Evolutionary conservation across 2,113 vertebrate species (phyloP).

Genomic region (Stegostoma tigrinum): DNA sequence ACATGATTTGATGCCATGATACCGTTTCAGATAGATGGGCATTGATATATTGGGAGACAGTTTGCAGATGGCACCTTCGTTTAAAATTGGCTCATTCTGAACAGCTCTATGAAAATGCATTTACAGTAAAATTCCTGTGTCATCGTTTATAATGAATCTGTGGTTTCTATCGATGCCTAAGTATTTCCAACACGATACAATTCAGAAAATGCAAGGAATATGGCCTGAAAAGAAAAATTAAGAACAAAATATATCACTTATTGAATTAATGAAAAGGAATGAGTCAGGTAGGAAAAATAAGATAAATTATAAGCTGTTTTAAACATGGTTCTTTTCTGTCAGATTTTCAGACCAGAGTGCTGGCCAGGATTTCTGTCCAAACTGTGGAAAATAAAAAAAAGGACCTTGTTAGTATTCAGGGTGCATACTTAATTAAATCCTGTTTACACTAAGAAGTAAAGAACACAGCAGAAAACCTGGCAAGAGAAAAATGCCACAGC

Average conservation of each 20-base stretch:
- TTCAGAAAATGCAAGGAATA: not conserved
- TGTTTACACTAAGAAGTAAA: not conserved
- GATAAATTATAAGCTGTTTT: not conserved
- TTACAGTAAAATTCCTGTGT: not conserved
- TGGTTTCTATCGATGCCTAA: not conserved
- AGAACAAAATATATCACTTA: not conserved
- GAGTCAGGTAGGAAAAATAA: not conserved
- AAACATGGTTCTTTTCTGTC: not conserved
- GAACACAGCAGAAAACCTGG: slow-evolving; percentile 2
- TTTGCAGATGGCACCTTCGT: not conserved
- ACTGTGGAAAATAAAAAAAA: not conserved
- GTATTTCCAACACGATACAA: not conserved
- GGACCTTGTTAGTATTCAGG: not conserved
- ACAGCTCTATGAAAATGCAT: not conserved
- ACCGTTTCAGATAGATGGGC: not conserved
- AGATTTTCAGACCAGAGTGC: not conserved
- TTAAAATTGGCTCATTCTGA: not conserved
- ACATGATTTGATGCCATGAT: not conserved
- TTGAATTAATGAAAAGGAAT: not conserved
- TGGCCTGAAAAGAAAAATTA: not conserved
- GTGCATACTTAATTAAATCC: slow-evolving; percentile 3
- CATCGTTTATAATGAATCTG: not conserved
- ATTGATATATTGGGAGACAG: not conserved
- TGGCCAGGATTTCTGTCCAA: not conserved
- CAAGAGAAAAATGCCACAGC: not conserved